These are phyloP conservation scores for Knipowitschia caucasica DNA, from an alignment of 2,797 vertebrate species.

Conservation along the genomic window DNA sequence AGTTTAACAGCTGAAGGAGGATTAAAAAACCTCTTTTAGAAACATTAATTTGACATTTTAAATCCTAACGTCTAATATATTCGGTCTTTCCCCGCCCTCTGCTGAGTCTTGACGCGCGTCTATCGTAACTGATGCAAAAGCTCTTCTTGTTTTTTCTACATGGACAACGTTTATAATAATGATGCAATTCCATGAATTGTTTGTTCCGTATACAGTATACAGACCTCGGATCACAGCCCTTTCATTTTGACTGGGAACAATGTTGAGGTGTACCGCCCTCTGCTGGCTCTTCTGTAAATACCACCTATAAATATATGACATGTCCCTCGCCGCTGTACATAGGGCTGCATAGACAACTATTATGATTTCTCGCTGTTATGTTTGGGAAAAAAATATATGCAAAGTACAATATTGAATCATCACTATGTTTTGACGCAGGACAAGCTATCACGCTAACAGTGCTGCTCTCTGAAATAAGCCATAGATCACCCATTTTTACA, in stretches of 20 bases:
- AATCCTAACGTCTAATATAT: not conserved
- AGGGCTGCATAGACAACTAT: conserved; percentile 62
- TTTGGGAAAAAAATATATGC: conserved; percentile 63
- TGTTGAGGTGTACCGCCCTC: conserved; percentile 60
- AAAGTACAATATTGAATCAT: conserved; percentile 58
- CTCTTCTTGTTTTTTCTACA: conserved; percentile 35
- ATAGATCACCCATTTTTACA: conserved; percentile 48
- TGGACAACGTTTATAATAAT: conserved; percentile 50
- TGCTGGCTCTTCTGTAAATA: conserved; percentile 75
- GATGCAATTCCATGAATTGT: conserved; percentile 75
- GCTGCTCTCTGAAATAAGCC: conserved; percentile 73
- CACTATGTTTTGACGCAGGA: conserved; percentile 24
- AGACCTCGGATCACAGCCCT: conserved; percentile 67
- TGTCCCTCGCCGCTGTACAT: conserved; percentile 62
- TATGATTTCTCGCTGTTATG: not conserved
- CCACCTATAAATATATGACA: conserved; percentile 32
- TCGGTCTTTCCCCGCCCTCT: not conserved
- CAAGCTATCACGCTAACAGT: conserved; percentile 36
- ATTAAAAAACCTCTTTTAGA: too few species aligned
- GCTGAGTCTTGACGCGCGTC: not conserved
- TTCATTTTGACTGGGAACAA: conserved; percentile 71
- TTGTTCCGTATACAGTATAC: conserved; percentile 56
- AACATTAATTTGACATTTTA: not conserved
- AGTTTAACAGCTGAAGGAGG: too few species aligned
- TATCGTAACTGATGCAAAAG: conserved; percentile 53